These are phyloP conservation scores for Cantharis rufa DNA, from an alignment of 2,888 invertebrate genomes.

Conservation along the genomic window DNA sequence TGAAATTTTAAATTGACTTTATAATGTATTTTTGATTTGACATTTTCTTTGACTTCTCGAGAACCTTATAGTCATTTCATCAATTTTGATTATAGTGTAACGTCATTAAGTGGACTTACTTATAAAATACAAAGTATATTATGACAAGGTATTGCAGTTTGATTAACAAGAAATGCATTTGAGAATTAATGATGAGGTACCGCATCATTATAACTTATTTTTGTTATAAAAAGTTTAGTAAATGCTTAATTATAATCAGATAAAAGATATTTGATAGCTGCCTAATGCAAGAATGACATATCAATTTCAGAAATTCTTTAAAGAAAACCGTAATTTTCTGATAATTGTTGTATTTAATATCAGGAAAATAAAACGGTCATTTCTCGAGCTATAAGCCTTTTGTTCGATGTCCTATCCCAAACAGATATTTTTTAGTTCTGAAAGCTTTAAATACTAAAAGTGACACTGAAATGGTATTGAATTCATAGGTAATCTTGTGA, in stretches of 20 bases:
- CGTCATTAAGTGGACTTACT: not conserved
- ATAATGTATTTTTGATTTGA: not conserved
- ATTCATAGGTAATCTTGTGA: not conserved
- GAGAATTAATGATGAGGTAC: not conserved
- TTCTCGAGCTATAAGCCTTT: not conserved
- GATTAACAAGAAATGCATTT: not conserved
- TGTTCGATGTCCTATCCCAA: not conserved
- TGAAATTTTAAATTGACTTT: not conserved
- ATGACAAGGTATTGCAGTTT: not conserved
- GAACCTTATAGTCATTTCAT: not conserved
- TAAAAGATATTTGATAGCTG: not conserved
- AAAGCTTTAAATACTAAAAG: not conserved
- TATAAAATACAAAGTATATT: not conserved
- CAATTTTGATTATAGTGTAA: not conserved
- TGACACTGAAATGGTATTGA: not conserved
- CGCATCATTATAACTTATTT: not conserved
- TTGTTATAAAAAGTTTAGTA: not conserved
- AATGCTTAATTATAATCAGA: not conserved
- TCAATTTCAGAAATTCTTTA: not conserved
- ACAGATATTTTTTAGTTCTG: not conserved
- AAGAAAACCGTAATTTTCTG: not conserved
- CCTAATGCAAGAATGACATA: not conserved
- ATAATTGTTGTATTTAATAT: not conserved
- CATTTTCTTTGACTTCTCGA: not conserved
- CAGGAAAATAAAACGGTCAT: not conserved